Evolutionary conservation across 2,113 vertebrate genomes (phyloP).

Genomic region (Abramis brama): DNA sequence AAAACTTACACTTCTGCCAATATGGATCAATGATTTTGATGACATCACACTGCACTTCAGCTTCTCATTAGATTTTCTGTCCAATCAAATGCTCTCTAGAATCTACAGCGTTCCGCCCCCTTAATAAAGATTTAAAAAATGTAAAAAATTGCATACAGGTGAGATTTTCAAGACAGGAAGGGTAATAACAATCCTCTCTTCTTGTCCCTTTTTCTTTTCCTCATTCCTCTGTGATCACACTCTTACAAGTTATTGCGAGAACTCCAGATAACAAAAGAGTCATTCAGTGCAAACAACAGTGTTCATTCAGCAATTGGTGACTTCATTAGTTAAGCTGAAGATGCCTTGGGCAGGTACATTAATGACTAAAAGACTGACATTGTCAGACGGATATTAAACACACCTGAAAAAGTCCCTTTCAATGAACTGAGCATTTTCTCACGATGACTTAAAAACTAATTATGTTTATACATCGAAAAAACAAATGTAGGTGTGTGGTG

Average conservation of each 20-base stretch:
- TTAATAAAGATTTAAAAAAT: background rate
- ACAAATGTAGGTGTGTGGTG: background rate
- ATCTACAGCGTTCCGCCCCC: background rate
- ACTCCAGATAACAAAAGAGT: constrained; percentile 25
- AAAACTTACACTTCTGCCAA: too few species aligned
- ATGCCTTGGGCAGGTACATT: background rate
- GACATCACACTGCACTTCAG: too few species aligned
- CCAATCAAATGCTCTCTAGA: too few species aligned
- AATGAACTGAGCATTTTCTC: background rate
- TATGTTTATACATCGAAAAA: background rate
- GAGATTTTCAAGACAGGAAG: background rate
- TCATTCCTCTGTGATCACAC: constrained; percentile 2
- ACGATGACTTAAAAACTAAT: background rate
- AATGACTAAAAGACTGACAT: background rate
- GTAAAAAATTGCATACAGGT: background rate
- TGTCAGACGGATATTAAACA: background rate
- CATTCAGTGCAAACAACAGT: background rate
- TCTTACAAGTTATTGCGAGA: background rate
- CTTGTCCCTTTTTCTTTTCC: constrained; percentile 7
- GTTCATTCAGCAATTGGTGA: constrained; percentile 1
- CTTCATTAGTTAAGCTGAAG: background rate
- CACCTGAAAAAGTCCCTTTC: constrained; percentile 12
- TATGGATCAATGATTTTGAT: too few species aligned
- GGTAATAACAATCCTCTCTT: background rate
- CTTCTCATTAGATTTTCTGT: too few species aligned